Base-by-base conservation (phyloP, 1,140 invertebrate genomes). In the Drosophila takahashii region DNA sequence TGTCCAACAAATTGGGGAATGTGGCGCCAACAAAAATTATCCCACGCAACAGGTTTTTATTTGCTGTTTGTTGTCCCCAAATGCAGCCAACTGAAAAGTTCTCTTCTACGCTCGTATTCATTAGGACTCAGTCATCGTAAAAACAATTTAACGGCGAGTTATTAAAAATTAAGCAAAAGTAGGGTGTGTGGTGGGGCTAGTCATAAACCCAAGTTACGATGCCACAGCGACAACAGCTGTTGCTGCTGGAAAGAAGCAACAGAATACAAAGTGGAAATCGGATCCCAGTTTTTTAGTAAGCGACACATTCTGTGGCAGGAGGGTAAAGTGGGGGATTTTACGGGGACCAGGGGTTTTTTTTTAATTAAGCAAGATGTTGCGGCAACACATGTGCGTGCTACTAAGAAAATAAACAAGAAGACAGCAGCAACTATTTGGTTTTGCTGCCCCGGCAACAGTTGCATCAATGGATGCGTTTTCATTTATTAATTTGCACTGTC, bases 381-480 rank as follows among this genome's bases (percentile, higher is more conserved):
- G 18, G 59, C 70, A 86, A 76, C 81, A 86, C 78, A 86, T 86
- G 81, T 87, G 83, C 65, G 64, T 64, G 62, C 59, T 48, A 11
- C 18, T 16, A 37, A 6, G 9, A 47, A 52, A 36, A 53, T 32
- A 7, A 18, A 48, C 26, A 37, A 62, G 1, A 32, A 32, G 29
- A 32, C 29, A 32, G 29, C 29, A 32, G 29, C 29, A 32, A 32
- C 29, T 9, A 8, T 7, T 8, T 32, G 29, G 26, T n/a, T 47
- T 51, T 44, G 52, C 22, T 50, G 26, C 34, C 60, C 41, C 50
- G 39, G 48, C 72, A 50, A 45, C 77, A 66, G 59, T 79, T 83
- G 79, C 83, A 83, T 87, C 75, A 86, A 83, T 86, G 83, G 81
- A 87, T 87, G 83, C 83, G 75, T 87, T 86, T 83, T 65, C 66